Base-by-base conservation (phyloP, 2,797 vertebrate species). In the Cirrhinus mrigala region DNA sequence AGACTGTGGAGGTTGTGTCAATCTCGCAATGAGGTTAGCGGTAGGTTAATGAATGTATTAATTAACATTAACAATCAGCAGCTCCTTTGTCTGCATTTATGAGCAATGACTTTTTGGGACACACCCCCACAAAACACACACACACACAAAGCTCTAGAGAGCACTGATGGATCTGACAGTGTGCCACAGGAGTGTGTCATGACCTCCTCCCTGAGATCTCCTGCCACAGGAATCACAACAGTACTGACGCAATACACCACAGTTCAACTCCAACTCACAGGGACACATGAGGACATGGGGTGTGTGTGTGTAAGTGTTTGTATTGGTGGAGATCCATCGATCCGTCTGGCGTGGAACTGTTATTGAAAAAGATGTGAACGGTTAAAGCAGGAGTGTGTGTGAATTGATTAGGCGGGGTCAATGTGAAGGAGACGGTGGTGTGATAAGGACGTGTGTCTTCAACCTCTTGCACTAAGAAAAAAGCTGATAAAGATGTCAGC, bases 31-130 rank as follows among this genome's bases (percentile, higher is more conserved):
- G 87, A 83, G 90, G 91, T 93, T 85, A 88, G 62, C 79, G 73
- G 52, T 86, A 84, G 90, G 90, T 92, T 93, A 94, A 93, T 90
- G 90, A 93, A 90, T 85, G 84, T 90, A 91, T 92, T 92, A 92
- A 94, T 94, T 92, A 94, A 91, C 88, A 91, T 92, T 86, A 91
- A 92, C 71, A 81, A 90, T 90, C 84, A 91, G 79, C 88, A 87
- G 89, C 87, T 87, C 79, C 86, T 89, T 91, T 69, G 64, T 91
- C 86, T 91, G 68, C 90, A 92, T 93, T 94, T 90, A 92, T 90
- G 88, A 89, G 90, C 75, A 85, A 87, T 83, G 29, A 37, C 83
- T 90, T 90, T 89, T 88, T 84, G 16, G 75, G 60, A 76, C 58
- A 75, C 60, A 64, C 66, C 62, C 46, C 64, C 12, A 81, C 56